Base-by-base conservation (phyloP, 2,888 invertebrate genomes). In the Leucania comma region DNA sequence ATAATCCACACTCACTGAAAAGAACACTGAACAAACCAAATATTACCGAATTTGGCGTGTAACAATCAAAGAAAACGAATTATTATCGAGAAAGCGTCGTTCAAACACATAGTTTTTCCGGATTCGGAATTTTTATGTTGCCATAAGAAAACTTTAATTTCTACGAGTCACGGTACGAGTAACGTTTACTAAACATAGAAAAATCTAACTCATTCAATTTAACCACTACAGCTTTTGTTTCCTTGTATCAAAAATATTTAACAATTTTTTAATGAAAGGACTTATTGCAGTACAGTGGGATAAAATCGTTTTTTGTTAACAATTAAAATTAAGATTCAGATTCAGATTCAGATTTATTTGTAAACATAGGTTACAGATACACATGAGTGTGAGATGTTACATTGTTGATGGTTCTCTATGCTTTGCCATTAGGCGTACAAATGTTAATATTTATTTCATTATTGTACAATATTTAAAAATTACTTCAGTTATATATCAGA, bases 41-140 rank as follows among this genome's bases (percentile, higher is more conserved):
- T 86, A 83, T 70, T 87, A 91, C 90, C 72, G 68, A 82, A 86
- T 85, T 85, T 76, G 67, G 51, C 72, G 67, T 63, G 64, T 82
- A 88, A 85, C 69, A 74, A 88, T 87, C 81, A 90, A 91, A 87
- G 82, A 87, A 88, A 90, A 88, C 78, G 70, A 81, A 85, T 82
- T 87, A 87, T 85, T 82, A 86, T 74, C 83, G 82, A 79, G 82
- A 90, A 87, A 90, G 93, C 94, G 93, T 93, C 92, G 82, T 77
- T 83, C 54, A 69, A 73, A 81, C 84, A 84, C 90, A 90, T 90
- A 78, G 87, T 89, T 90, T 90, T 86, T 79, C 85, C 85, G 81
- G 86, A 90, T 75, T 75, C 59, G 48, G 76, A 78, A 78, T 70
- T 82, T 86, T 75, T 71, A 69, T 85, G 82, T 87, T 88, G 84